Evolutionary conservation across 2,113 vertebrate genomes (phyloP).

Genomic region (Oxyruncus cristatus): DNA sequence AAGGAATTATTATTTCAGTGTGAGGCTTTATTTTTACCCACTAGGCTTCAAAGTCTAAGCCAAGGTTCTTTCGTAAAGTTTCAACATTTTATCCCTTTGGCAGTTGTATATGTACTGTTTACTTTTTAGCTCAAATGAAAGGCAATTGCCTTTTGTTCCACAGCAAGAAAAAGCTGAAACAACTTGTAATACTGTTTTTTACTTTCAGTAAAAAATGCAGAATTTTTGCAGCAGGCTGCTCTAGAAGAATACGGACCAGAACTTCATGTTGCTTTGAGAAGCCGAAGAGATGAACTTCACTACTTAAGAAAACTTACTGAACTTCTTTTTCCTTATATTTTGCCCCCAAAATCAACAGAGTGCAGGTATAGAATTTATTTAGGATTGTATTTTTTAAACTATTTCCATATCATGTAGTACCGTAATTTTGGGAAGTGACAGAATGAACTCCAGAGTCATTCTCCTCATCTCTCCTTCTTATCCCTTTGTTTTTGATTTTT

Average conservation of each 20-base stretch:
- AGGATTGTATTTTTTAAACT: neutral
- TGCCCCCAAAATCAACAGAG: conserved; percentile 93
- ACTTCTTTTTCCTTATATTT: conserved; percentile 89
- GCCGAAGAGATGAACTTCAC: conserved; percentile 87
- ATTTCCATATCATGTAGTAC: neutral
- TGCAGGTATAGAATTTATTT: conserved; percentile 83
- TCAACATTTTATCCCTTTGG: neutral
- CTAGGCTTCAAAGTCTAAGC: neutral
- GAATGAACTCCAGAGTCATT: neutral
- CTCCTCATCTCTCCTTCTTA: neutral
- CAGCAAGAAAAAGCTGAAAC: neutral
- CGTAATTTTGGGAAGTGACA: neutral
- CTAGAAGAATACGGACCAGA: conserved; percentile 90
- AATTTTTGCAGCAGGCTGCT: conserved; percentile 85
- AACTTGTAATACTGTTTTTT: neutral
- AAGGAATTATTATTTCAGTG: neutral
- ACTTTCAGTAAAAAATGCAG: conserved; percentile 78
- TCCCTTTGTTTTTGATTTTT: neutral
- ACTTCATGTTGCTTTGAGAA: conserved; percentile 88
- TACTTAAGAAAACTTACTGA: conserved; percentile 93
- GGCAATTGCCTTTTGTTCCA: neutral
- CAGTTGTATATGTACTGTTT: neutral
- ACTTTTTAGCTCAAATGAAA: neutral
- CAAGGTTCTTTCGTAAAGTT: neutral
- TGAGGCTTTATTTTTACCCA: neutral